A percentile compares a stretch with the other conserved stretches of the same genome.
phyloP scores from a whole-genome alignment of 2,888 invertebrate genomes.

The Dendrolimus houi region DNA sequence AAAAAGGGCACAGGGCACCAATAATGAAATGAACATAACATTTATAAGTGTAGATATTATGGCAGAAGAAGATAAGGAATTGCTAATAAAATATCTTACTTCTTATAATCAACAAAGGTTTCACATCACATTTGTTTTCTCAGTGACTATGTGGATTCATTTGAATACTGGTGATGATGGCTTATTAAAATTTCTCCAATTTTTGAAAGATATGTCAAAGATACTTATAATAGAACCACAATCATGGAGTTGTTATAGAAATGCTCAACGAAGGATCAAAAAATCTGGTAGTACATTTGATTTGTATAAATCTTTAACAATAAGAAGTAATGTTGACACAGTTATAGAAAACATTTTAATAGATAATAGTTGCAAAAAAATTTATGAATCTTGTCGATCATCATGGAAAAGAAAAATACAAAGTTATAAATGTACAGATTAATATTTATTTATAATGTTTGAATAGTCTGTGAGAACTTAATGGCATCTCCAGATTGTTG shows the following conservation, averaged over 20 bases:
- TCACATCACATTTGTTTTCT: slow-evolving; percentile 86
- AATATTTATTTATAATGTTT: no score
- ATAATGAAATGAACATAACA: slow-evolving; percentile 54
- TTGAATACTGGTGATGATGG: slow-evolving; percentile 88
- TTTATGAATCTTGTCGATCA: slow-evolving; percentile 76
- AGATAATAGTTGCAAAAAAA: slow-evolving; percentile 61
- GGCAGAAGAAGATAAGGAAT: slow-evolving; percentile 36
- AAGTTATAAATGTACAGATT: slow-evolving; percentile 56
- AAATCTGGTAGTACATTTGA: slow-evolving; percentile 78
- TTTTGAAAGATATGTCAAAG: slow-evolving; percentile 68
- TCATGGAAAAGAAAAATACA: slow-evolving; percentile 83
- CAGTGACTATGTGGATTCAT: slow-evolving; percentile 94
- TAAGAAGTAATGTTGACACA: slow-evolving; percentile 77
- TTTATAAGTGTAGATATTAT: slow-evolving; percentile 80
- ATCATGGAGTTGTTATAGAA: slow-evolving; percentile 89
- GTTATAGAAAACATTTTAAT: slow-evolving; percentile 77
- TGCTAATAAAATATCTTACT: slow-evolving; percentile 65
- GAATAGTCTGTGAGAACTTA: no score
- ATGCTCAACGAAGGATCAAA: slow-evolving; percentile 83
- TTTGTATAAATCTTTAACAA: slow-evolving; percentile 74
- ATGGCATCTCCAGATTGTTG: no score
- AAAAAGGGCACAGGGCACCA: slow-evolving; percentile 77
- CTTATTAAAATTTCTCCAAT: slow-evolving; percentile 77
- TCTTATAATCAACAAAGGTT: slow-evolving; percentile 62
- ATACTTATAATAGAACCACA: slow-evolving; percentile 87